Evolutionary conservation across 2,113 vertebrate species (phyloP).

Genomic region (Lanius collurio): DNA sequence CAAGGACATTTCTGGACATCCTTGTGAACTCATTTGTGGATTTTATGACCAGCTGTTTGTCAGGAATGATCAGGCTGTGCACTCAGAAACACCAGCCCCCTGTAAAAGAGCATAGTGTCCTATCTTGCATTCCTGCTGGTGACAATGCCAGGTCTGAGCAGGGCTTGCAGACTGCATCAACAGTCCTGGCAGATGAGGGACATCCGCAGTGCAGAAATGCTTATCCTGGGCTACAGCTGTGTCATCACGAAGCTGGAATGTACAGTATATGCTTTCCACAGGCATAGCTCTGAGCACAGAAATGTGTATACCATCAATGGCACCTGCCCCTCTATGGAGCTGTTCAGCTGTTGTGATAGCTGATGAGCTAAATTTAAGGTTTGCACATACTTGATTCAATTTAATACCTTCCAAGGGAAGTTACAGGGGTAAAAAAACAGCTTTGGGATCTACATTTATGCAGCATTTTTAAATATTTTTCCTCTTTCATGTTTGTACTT

Average conservation of each 20-base stretch:
- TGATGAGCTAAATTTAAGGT: slow-evolving; percentile 62
- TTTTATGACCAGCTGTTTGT: background rate
- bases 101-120: background rate
- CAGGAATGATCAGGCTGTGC: background rate
- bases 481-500: background rate
- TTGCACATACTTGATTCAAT: slow-evolving; percentile 39
- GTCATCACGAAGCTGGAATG: slow-evolving; percentile 59
- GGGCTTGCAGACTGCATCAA: background rate
- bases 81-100: background rate
- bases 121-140: background rate
- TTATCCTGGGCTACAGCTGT: slow-evolving; percentile 52
- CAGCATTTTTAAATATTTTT: background rate
- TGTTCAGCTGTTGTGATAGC: slow-evolving; percentile 63
- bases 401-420: slow-evolving; percentile 4
- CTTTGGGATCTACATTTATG: background rate
- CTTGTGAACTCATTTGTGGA: background rate
- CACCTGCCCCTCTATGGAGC: slow-evolving; percentile 36
- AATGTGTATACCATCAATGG: background rate
- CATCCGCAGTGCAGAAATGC: slow-evolving; percentile 14
- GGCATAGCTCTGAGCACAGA: slow-evolving; percentile 20
- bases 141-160: background rate
- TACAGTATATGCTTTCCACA: background rate
- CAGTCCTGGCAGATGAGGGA: slow-evolving; percentile 25
- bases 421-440: background rate
- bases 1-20: background rate